These are phyloP conservation scores for Eurois occulta DNA, from an alignment of 2,888 invertebrate genomes.

Conservation along the genomic window DNA sequence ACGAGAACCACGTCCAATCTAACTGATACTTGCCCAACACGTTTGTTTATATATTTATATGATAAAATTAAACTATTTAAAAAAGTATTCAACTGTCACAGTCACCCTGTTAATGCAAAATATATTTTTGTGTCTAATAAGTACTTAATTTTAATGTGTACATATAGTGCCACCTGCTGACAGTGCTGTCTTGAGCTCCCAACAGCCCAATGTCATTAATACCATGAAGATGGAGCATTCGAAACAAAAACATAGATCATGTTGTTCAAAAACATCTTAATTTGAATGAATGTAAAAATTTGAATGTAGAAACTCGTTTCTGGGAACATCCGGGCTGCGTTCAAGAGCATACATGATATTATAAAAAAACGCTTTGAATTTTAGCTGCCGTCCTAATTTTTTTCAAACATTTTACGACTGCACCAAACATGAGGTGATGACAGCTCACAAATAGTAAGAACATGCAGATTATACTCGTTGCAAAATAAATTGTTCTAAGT, in stretches of 20 bases:
- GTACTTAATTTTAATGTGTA: background rate
- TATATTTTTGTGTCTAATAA: background rate
- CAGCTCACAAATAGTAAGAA: background rate
- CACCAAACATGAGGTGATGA: conserved; percentile 2
- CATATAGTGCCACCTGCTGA: background rate
- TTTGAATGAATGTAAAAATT: conserved; percentile 20
- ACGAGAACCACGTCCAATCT: background rate
- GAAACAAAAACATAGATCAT: conserved; percentile 2
- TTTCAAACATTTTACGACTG: conserved; percentile 1
- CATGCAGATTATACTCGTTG: conserved; percentile 25
- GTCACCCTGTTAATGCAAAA: background rate
- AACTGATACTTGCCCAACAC: background rate
- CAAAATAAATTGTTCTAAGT: conserved; percentile 51
- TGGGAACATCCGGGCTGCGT: background rate
- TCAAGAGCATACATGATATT: conserved; percentile 10
- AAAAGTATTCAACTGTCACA: background rate
- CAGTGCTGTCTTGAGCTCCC: background rate
- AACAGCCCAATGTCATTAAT: background rate
- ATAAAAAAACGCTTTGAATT: background rate
- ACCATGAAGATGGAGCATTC: background rate
- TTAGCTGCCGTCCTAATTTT: background rate
- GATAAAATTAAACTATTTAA: background rate
- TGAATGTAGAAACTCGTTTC: conserved; percentile 12
- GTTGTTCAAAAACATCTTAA: background rate
- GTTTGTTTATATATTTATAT: background rate